Conservation (phyloP, 2,797 vertebrate species). For the Lepus townsendii region DNA sequence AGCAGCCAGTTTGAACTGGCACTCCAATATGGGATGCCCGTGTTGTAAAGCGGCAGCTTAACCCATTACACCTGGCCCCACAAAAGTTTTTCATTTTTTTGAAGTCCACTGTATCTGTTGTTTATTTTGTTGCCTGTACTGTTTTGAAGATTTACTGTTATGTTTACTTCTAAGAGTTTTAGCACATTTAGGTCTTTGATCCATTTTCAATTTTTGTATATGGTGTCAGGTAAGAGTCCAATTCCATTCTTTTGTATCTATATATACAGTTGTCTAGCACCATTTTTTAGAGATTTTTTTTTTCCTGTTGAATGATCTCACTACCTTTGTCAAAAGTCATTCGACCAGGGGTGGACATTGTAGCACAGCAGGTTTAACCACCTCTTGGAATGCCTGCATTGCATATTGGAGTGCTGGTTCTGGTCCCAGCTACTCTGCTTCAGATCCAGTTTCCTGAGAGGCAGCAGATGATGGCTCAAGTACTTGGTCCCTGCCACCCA, state of each 20-base stretch:
- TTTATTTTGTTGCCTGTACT: neutral
- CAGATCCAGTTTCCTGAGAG: no score
- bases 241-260: neutral
- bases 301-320: neutral
- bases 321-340: neutral
- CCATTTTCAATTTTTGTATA: conserved; percentile 3
- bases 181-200: neutral
- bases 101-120: neutral
- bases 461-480: no score
- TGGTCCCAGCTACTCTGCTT: no score
- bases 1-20: no score
- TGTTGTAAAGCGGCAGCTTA: no score
- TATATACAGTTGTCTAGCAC: neutral
- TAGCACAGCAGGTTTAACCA: no score
- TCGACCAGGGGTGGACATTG: neutral
- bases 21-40: no score
- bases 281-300: neutral
- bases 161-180: conserved; percentile 9
- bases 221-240: neutral
- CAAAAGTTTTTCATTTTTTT: conserved; percentile 21
- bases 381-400: no score
- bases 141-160: neutral
- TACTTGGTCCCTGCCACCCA: no score
- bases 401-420: no score
- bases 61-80: neutral